Percentiles rank a stretch among this genome's conserved stretches.
These are phyloP conservation scores for Heliconius erato DNA, from an alignment of 2,888 invertebrate genomes.

Conservation along the genomic window DNA sequence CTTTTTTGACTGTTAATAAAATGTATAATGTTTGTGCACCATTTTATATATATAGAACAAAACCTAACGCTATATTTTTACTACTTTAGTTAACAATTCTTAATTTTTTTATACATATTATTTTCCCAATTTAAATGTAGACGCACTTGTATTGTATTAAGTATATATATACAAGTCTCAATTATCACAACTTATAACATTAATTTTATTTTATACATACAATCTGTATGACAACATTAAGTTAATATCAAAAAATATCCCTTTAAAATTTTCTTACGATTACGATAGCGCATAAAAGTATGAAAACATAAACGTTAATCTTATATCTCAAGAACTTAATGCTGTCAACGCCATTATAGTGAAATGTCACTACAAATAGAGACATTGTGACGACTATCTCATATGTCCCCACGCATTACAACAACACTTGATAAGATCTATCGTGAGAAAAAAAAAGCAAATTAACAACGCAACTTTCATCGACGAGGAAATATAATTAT, in stretches of 20 bases:
- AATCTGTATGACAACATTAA: neutral
- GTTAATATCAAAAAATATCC: neutral
- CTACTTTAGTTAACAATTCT: neutral
- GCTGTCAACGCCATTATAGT: conserved; percentile 17
- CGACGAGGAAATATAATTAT: conserved; percentile 13
- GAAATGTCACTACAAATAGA: conserved; percentile 42
- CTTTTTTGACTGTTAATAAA: too few species aligned
- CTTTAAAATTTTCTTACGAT: neutral
- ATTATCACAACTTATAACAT: neutral
- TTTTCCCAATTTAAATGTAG: too few species aligned
- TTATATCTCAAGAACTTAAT: neutral
- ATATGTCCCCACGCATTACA: conserved; percentile 37
- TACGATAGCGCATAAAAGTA: neutral
- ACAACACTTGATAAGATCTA: conserved; percentile 42
- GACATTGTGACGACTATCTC: conserved; percentile 46
- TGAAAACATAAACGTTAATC: neutral
- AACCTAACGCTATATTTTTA: neutral
- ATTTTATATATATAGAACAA: neutral
- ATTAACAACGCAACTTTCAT: conserved; percentile 41
- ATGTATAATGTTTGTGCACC: neutral
- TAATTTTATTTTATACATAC: neutral
- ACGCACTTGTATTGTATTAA: too few species aligned
- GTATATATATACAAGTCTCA: neutral
- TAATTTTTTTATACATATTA: neutral
- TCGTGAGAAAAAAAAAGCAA: conserved; percentile 48